A percentile compares a stretch with the other conserved stretches of the same genome.
Conservation (phyloP, 2,888 invertebrate genomes). For the Meghimatium bilineatum region DNA sequence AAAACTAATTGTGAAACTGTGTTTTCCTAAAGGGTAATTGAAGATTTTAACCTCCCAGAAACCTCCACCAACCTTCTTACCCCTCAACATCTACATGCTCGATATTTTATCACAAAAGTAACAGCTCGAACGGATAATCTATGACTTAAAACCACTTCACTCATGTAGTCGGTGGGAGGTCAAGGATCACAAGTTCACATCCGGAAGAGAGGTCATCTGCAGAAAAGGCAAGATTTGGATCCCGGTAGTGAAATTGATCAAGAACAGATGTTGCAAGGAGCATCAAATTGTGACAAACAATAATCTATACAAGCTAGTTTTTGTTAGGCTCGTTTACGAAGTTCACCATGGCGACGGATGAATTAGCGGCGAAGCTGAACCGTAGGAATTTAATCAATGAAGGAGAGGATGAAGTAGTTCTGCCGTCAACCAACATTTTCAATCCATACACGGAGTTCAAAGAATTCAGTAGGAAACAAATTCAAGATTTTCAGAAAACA, state of each 20-base stretch:
- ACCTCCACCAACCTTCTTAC: background rate
- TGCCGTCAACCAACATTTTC: constrained; percentile 70
- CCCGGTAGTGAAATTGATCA: background rate
- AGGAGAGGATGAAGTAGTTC: constrained; percentile 85
- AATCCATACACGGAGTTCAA: constrained; percentile 96
- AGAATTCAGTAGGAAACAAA: constrained; percentile 94
- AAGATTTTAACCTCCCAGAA: too few relatives aligned
- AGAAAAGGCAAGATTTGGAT: background rate
- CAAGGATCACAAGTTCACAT: background rate
- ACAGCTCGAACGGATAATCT: background rate
- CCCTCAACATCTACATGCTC: too few relatives aligned
- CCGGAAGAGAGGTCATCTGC: background rate
- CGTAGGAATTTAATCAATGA: constrained; percentile 93
- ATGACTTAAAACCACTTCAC: background rate
- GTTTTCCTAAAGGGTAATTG: background rate
- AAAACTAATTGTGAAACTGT: too few relatives aligned
- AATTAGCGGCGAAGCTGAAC: constrained; percentile 88
- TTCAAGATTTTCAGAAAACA: constrained; percentile 94
- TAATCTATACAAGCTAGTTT: background rate
- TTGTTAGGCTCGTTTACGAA: background rate
- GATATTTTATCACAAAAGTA: too few relatives aligned
- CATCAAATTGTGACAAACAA: background rate
- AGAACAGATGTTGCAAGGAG: too few relatives aligned
- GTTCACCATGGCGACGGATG: constrained; percentile 83
- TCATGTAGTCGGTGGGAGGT: background rate